Evolutionary conservation across 2,888 invertebrate genomes (phyloP).

Genomic region (Pheosia gnoma): DNA sequence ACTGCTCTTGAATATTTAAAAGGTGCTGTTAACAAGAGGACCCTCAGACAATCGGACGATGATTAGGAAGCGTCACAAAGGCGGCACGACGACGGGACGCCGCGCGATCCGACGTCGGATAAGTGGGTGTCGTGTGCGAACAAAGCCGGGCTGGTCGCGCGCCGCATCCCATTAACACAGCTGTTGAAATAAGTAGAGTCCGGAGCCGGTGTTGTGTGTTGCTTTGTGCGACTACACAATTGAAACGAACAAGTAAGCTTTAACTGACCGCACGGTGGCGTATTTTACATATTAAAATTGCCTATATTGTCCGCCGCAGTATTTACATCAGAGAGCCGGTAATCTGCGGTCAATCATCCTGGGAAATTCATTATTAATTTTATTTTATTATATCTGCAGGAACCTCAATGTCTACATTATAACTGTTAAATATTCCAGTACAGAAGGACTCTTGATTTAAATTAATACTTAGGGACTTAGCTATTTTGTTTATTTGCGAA

Average conservation of each 20-base stretch:
- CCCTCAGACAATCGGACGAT: slow-evolving; percentile 19
- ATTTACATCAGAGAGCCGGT: background rate
- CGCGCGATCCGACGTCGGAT: background rate
- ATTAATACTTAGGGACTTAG: too few species aligned
- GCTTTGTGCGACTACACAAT: background rate
- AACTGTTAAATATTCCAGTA: too few species aligned
- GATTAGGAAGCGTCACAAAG: slow-evolving; percentile 12
- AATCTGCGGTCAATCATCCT: background rate
- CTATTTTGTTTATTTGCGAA: too few species aligned
- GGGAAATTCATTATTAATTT: too few species aligned
- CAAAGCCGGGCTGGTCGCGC: background rate
- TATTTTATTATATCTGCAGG: too few species aligned
- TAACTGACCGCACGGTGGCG: background rate
- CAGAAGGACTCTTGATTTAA: too few species aligned
- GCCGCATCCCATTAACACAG: background rate
- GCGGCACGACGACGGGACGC: background rate
- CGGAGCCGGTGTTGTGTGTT: background rate
- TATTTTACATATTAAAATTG: too few species aligned
- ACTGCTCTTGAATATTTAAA: slow-evolving; percentile 37
- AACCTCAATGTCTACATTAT: too few species aligned
- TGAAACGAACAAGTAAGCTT: background rate
- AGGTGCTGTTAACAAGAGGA: slow-evolving; percentile 24
- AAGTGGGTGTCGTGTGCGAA: background rate
- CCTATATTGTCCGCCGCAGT: too few species aligned
- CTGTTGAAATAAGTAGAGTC: background rate